Conservation (phyloP, 2,113 vertebrate species). For the Promerops cafer region DNA sequence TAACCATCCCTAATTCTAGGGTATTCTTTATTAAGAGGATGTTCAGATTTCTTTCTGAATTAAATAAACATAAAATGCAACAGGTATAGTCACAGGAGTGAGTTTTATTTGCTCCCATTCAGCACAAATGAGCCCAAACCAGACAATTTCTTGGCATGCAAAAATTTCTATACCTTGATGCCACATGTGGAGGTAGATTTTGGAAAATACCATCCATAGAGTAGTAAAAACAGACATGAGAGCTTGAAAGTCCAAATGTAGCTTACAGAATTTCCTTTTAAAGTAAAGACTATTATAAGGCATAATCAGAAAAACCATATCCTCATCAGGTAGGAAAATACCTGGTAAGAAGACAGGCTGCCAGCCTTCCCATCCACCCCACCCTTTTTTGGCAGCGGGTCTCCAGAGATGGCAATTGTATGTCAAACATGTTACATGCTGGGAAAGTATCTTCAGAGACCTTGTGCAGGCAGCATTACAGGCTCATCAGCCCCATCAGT, state of each 20-base stretch:
- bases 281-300: not conserved
- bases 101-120: not conserved
- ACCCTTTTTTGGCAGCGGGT: not conserved
- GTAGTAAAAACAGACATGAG: not conserved
- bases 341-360: accelerated
- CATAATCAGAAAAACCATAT: not conserved
- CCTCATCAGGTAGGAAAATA: not conserved
- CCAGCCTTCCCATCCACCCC: not conserved
- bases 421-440: not conserved
- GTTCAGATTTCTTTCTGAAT: not conserved
- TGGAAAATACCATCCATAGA: not conserved
- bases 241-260: not conserved
- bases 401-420: not conserved
- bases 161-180: not conserved
- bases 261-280: not conserved
- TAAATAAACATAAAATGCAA: not conserved
- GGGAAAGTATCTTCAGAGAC: not conserved
- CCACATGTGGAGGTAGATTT: not conserved
- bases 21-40: not conserved
- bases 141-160: not conserved
- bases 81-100: not conserved
- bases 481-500: not conserved
- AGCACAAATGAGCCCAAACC: not conserved
- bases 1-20: not conserved
- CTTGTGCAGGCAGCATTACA: not conserved